Conservation (phyloP, 1,140 invertebrate species). For the Gonatopus flavifemur region DNA sequence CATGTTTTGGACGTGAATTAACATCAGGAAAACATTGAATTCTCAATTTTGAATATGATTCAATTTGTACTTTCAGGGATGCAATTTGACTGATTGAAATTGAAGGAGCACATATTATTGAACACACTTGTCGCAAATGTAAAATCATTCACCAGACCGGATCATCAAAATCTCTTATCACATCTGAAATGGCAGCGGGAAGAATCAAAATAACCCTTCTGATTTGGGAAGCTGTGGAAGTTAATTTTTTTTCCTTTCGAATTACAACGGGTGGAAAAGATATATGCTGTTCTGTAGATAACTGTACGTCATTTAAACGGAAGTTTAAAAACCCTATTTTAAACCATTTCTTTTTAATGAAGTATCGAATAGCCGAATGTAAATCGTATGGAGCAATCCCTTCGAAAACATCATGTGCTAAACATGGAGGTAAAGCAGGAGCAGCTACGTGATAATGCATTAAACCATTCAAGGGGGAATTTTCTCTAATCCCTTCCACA, state of each 20-base stretch:
- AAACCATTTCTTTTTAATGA: no score
- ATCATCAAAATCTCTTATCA: not conserved
- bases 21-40: not conserved
- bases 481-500: not conserved
- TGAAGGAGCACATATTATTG: not conserved
- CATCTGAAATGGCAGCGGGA: not conserved
- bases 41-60: slow-evolving; percentile 8
- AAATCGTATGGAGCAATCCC: no score
- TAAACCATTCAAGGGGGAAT: not conserved
- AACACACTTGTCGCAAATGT: slow-evolving; percentile 3
- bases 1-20: not conserved
- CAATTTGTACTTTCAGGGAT: slow-evolving; percentile 1
- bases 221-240: not conserved
- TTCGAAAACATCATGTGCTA: no score
- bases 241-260: not conserved
- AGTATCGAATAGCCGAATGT: not conserved
- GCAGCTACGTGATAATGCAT: not conserved
- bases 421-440: not conserved
- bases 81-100: slow-evolving; percentile 12
- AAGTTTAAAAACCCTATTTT: not conserved
- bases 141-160: no score
- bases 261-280: not conserved
- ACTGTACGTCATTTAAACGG: not conserved
- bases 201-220: not conserved
- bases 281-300: not conserved